Conservation (phyloP, 1,140 invertebrate genomes). For the Pomacea maculata region DNA sequence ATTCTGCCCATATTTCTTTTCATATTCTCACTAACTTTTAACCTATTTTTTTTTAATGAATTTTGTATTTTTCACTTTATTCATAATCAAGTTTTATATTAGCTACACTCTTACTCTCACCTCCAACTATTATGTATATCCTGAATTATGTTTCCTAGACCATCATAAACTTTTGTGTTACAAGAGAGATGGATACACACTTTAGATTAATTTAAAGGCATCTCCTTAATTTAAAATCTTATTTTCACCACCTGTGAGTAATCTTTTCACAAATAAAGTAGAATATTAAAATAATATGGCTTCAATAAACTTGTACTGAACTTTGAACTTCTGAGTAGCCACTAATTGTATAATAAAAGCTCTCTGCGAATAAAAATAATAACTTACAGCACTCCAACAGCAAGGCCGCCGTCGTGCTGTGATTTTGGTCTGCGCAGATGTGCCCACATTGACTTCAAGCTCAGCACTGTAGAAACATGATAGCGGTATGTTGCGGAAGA, state of each 20-base stretch:
- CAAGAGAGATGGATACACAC: not conserved
- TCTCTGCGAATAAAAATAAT: too few relatives aligned
- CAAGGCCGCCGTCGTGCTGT: slow-evolving; percentile 32
- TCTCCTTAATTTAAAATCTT: not conserved
- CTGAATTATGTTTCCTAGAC: not conserved
- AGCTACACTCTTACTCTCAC: too few relatives aligned
- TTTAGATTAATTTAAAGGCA: not conserved
- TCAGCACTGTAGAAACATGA: slow-evolving; percentile 52
- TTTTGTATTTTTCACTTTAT: not conserved
- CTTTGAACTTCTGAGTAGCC: too few relatives aligned
- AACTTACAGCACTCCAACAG: slow-evolving; percentile 10
- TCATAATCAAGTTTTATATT: too few relatives aligned
- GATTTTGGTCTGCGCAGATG: slow-evolving; percentile 45
- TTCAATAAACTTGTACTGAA: too few relatives aligned
- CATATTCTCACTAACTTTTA: not conserved
- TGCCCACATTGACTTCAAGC: slow-evolving; percentile 40
- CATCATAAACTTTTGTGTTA: not conserved
- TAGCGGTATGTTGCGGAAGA: slow-evolving; percentile 50
- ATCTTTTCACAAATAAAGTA: too few relatives aligned
- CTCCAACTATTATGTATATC: too few relatives aligned
- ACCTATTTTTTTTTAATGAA: not conserved
- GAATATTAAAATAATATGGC: too few relatives aligned
- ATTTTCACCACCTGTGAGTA: too few relatives aligned
- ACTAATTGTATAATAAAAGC: too few relatives aligned
- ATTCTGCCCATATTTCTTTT: not conserved